A percentile compares a stretch with the other conserved stretches of the same genome.
These are phyloP conservation scores for Palaemon carinicauda DNA, from an alignment of 1,140 invertebrate genomes.

Conservation along the genomic window DNA sequence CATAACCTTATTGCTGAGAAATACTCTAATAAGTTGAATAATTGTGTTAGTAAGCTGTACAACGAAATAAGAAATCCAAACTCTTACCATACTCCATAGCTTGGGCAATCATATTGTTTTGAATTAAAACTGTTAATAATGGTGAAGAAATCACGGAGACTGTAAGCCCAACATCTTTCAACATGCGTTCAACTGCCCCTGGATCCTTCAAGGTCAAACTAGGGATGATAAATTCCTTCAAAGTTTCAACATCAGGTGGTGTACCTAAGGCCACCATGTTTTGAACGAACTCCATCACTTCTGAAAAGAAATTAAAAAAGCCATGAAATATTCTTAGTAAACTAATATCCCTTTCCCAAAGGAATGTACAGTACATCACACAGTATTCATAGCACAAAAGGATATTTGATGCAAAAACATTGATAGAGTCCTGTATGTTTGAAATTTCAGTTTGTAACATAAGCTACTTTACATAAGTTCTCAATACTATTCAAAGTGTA, in stretches of 20 bases:
- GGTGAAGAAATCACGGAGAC: not conserved
- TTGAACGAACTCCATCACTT: constrained; percentile 1
- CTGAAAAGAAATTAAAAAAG: constrained; percentile 16
- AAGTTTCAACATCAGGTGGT: not conserved
- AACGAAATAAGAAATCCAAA: not conserved
- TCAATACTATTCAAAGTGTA: too few species aligned
- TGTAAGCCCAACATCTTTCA: not conserved
- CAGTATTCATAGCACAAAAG: not conserved
- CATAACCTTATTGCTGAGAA: too few species aligned
- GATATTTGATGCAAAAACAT: too few species aligned
- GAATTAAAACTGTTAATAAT: constrained; percentile 7
- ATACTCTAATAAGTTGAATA: too few species aligned
- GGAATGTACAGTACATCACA: not conserved
- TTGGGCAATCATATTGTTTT: constrained; percentile 24
- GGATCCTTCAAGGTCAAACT: constrained; percentile 11
- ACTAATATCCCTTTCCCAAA: not conserved
- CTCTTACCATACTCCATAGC: constrained; percentile 25
- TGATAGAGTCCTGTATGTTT: too few species aligned
- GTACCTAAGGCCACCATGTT: not conserved
- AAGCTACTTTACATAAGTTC: too few species aligned
- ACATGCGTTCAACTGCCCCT: not conserved
- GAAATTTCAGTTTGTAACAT: too few species aligned
- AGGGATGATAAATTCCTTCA: constrained; percentile 17
- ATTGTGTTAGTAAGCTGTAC: not conserved
- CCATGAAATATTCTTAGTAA: not conserved